Conservation (phyloP, 2,113 vertebrate genomes). For the Hucho hucho region DNA sequence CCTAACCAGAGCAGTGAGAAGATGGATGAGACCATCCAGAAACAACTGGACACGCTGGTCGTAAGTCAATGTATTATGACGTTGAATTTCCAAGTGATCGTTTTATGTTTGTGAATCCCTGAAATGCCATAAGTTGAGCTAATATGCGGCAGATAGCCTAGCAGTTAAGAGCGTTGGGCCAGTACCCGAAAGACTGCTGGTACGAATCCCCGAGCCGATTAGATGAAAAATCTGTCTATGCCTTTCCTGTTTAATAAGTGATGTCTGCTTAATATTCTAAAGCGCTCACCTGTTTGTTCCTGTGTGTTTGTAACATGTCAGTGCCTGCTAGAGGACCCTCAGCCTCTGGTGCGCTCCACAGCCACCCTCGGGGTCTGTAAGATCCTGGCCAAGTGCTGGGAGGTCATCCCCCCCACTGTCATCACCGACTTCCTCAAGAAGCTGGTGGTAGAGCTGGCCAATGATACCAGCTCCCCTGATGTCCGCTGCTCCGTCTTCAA, state of each 20-base stretch:
- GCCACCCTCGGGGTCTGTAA: constrained; percentile 87
- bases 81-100: too few relatives aligned
- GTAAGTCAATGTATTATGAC: constrained; percentile 68
- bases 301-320: constrained; percentile 41
- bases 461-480: constrained; percentile 84
- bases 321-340: constrained; percentile 86
- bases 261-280: too few relatives aligned
- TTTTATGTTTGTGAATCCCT: too few relatives aligned
- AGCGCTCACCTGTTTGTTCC: too few relatives aligned
- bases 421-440: constrained; percentile 88
- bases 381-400: constrained; percentile 89
- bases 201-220: too few relatives aligned
- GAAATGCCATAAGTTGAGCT: neutral
- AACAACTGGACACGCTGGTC: constrained; percentile 88
- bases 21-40: constrained; percentile 84
- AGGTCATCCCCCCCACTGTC: constrained; percentile 84
- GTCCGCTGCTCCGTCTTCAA: constrained; percentile 93
- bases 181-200: too few relatives aligned
- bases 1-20: constrained; percentile 73
- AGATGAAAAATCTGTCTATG: too few relatives aligned
- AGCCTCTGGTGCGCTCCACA: constrained; percentile 84
- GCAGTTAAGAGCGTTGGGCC: too few relatives aligned
- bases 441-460: constrained; percentile 77
- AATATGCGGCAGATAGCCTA: too few relatives aligned
- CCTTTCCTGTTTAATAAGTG: too few relatives aligned